Base-by-base conservation (phyloP, 1,140 invertebrate species). In the Pteromalus puparum region DNA sequence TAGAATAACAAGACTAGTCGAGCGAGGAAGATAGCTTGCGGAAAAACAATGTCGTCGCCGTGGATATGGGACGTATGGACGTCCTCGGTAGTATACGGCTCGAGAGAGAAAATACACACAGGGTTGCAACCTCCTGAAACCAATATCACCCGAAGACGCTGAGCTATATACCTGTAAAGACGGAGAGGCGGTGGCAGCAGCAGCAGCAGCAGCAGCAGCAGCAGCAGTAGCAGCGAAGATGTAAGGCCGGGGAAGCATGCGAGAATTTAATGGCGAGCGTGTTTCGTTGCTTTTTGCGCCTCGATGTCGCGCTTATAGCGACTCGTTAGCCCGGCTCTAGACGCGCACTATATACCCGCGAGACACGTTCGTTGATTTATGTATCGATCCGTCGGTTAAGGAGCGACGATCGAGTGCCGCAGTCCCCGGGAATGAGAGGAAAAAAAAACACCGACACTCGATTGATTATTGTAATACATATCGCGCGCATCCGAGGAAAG, bases 221-320 rank as follows among this genome's bases (percentile, higher is more conserved):
- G 38, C 53, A 61, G 6, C 53, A 61, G 6, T 1, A 61, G 53
- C 18, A 61, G 13, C 38, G 78, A 24, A 18, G 13, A 34, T 30
- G 18, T 46, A 26, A 76, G 48, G 26, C 15, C 1, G 68, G 73
- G 9, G 18, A 15, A 77, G 38, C 73, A 74, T n/a, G 83, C 18
- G 83, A 80, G 77, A 81, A 85, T 81, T 85, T 85, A 85, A 85
- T 85, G 83, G 78, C 53, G 77, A 84, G 70, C 83, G 65, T 85
- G 83, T 81, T 85, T 81, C 83, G 78, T 68, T 76, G 61, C 38
- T 85, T 85, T 81, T 85, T 85, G 83, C 83, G 72, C 77, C 38
- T 70, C 6, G 72, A 78, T 80, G 77, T 76, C 83, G 78, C 76
- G 61, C 46, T 76, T 68, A 24, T 74, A 42, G 46, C 42, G 48